phyloP scores from a whole-genome alignment of 2,888 invertebrate genomes.

The Drosophila anomelani region DNA sequence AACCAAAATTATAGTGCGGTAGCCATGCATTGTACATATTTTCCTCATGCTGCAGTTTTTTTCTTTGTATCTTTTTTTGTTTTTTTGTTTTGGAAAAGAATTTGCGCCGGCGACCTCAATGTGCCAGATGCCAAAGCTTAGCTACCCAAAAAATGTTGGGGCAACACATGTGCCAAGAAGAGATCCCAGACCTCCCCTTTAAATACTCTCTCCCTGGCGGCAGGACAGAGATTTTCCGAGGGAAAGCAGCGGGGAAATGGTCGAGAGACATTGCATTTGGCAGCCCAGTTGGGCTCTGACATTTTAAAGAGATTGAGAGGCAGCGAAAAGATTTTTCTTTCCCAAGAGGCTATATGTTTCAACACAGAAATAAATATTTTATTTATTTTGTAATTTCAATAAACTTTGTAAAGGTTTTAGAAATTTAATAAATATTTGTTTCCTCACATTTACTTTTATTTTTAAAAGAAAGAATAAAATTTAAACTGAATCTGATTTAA shows the following conservation, averaged over 20 bases:
- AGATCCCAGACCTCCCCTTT: slow-evolving; percentile 18
- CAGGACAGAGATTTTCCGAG: slow-evolving; percentile 11
- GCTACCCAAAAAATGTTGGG: slow-evolving; percentile 36
- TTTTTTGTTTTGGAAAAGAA: slow-evolving; percentile 34
- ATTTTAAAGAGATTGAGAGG: slow-evolving; percentile 42
- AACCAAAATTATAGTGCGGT: slow-evolving; percentile 54
- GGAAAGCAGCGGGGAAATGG: background rate
- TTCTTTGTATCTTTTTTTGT: background rate
- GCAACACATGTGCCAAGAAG: slow-evolving; percentile 41
- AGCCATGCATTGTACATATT: slow-evolving; percentile 49
- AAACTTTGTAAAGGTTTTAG: too few species aligned
- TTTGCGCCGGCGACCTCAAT: slow-evolving; percentile 50
- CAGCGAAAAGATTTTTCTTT: slow-evolving; percentile 15
- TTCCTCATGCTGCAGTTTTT: slow-evolving; percentile 31
- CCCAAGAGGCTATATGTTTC: background rate
- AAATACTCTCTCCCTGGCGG: slow-evolving; percentile 22
- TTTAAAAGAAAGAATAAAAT: background rate
- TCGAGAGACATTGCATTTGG: slow-evolving; percentile 36
- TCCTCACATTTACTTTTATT: background rate
- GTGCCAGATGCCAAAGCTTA: slow-evolving; percentile 46
- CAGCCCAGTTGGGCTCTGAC: slow-evolving; percentile 42
- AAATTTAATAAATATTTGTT: too few species aligned
- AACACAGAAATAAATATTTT: background rate
- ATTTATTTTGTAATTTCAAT: background rate
- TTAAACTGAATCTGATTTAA: background rate